Evolutionary conservation across 1,140 invertebrate species (phyloP).

Genomic region (Drosophila willistoni): DNA sequence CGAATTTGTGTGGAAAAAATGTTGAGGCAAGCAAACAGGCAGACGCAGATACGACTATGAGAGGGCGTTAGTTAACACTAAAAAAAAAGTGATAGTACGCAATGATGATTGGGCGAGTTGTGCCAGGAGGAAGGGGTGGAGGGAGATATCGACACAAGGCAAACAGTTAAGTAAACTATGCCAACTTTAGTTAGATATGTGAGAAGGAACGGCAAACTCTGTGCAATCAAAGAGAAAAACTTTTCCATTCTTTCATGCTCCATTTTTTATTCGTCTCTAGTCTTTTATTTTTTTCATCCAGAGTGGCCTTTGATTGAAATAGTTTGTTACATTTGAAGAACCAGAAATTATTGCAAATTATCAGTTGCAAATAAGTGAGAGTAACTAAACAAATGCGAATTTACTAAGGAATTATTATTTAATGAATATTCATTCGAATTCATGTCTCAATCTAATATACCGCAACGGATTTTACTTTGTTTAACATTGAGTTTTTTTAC

Average conservation of each 20-base stretch:
- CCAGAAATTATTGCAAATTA: not conserved
- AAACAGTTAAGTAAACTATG: conserved; percentile 23
- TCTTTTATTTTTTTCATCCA: not conserved
- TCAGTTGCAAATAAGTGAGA: not conserved
- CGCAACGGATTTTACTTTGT: too few species aligned
- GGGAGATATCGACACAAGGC: conserved; percentile 7
- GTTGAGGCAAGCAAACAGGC: conserved; percentile 15
- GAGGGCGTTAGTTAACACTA: conserved; percentile 11
- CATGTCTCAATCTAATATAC: too few species aligned
- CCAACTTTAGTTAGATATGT: conserved; percentile 18
- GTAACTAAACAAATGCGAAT: too few species aligned
- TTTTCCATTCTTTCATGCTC: not conserved
- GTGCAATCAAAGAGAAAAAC: conserved; percentile 17
- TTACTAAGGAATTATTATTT: too few species aligned
- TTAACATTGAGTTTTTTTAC: too few species aligned
- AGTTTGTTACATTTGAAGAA: not conserved
- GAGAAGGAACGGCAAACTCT: conserved; percentile 15
- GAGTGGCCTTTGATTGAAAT: conserved; percentile 16
- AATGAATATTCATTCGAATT: too few species aligned
- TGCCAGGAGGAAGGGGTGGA: not conserved
- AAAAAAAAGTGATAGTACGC: not conserved
- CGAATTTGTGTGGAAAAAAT: conserved; percentile 22
- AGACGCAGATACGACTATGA: not conserved
- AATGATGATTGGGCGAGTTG: not conserved
- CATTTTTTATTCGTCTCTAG: not conserved